phyloP scores from a whole-genome alignment of 2,113 vertebrate genomes.

The Lanius ludovicianus region DNA sequence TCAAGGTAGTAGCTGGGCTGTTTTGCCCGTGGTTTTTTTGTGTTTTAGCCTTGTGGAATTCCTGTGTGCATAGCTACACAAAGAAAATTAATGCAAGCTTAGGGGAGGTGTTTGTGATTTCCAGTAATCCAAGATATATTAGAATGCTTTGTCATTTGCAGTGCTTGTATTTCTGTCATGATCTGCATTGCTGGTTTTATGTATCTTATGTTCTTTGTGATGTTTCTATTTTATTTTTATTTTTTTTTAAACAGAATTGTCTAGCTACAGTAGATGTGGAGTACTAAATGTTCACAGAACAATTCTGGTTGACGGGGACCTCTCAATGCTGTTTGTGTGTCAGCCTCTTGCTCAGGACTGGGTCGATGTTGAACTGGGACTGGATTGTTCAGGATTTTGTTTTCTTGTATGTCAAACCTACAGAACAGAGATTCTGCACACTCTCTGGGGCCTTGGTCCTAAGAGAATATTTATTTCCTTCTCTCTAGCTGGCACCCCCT shows the following conservation, averaged over 20 bases:
- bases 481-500: not conserved
- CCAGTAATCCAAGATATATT: not conserved
- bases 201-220: not conserved
- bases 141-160: not conserved
- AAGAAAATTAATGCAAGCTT: not conserved
- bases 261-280: not conserved
- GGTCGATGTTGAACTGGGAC: not conserved
- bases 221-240: not conserved
- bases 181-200: not conserved
- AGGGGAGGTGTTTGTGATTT: not conserved
- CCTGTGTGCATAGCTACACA: not conserved
- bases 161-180: not conserved
- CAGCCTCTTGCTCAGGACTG: not conserved
- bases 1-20: not conserved
- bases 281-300: not conserved
- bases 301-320: not conserved
- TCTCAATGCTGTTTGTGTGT: not conserved
- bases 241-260: not conserved
- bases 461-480: not conserved
- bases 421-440: not conserved
- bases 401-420: not conserved
- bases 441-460: not conserved
- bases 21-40: not conserved
- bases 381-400: not conserved
- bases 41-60: not conserved